Evolutionary conservation across 2,888 invertebrate genomes (phyloP).

Genomic region (Phortica okadai): DNA sequence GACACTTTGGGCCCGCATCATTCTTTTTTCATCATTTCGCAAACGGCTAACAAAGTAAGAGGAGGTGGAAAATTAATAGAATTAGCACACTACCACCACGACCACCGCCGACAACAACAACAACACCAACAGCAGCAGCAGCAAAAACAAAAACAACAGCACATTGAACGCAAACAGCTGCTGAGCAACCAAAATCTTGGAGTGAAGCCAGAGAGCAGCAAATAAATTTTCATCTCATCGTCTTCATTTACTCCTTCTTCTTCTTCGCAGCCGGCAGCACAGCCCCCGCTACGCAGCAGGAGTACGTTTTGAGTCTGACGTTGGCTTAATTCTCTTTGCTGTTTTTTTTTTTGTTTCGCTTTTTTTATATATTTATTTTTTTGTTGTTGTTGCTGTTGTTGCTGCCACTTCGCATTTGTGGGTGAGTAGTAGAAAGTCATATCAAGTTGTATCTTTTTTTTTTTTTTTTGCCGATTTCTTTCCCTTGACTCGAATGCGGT

Average conservation of each 20-base stretch:
- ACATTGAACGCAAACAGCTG: not conserved
- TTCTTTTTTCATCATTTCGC: not conserved
- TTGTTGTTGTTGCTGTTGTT: conserved; percentile 35
- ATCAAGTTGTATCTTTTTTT: conserved; percentile 7
- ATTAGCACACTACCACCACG: conserved; percentile 29
- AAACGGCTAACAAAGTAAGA: too few relatives aligned
- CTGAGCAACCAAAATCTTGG: not conserved
- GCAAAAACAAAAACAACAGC: conserved; percentile 38
- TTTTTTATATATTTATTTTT: conserved; percentile 15
- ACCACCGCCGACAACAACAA: conserved; percentile 31
- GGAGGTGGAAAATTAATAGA: not conserved
- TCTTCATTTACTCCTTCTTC: not conserved
- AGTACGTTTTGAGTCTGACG: conserved; percentile 42
- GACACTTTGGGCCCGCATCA: not conserved
- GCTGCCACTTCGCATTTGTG: conserved; percentile 44
- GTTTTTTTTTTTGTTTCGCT: not conserved
- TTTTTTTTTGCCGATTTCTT: not conserved
- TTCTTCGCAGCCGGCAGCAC: not conserved
- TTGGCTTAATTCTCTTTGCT: conserved; percentile 49
- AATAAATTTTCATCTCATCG: not conserved
- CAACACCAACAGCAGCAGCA: conserved; percentile 24
- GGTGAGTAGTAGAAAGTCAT: conserved; percentile 50
- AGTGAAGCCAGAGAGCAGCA: not conserved
- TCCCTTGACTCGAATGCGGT: conserved; percentile 23
- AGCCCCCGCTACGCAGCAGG: conserved; percentile 2